Base-by-base conservation (phyloP, 2,113 vertebrate genomes). In the Eulemur macaco region DNA sequence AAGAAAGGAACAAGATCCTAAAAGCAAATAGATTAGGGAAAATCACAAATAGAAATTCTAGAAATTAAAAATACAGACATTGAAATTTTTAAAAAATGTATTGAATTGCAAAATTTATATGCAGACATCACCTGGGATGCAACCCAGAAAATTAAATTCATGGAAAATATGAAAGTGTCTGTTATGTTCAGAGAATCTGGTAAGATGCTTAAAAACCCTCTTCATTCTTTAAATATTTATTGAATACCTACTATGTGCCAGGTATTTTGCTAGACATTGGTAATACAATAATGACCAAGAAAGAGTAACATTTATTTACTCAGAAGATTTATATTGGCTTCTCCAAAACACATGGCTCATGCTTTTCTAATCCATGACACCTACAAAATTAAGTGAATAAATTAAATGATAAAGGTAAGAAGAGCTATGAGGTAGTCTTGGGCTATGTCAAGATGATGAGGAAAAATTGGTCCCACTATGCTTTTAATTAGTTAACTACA, bases 1-100 rank as follows among this genome's bases (percentile, higher is more conserved):
- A 82, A 73, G 29, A 21, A 80, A 90, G 69, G 21, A 66, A 39
- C 29, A 81, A 93, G 60, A 83, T 45, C 45, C 69, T 25, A 85
- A 87, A 71, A 58, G 29, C 4, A 76, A 93, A 95, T 87, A 73
- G 1, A 81, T 11, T 78, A 21, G 7, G 3, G 4, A 29, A 93
- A 86, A 91, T 69, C 47, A 63, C n/a, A 81, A 82, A 58, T 1
- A 34, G 34, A 83, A 83, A 93, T 89, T 85, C 42, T 89, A 95
- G 63, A 86, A 91, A 71, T 54, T 63, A 29, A 90, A 74, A 89
- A 8, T n/a, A 84, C 3, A 73, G 47, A 18, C 45, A 89, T 25
- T 50, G 37, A 80, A 91, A 88, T 66, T 4, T n/a, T 50, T 13
- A 34, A 34, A 95, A 56, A 95, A 66, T 56, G 25, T 68, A 7